These are phyloP conservation scores for Chelonus insularis DNA, from an alignment of 1,140 invertebrate genomes.

Conservation along the genomic window DNA sequence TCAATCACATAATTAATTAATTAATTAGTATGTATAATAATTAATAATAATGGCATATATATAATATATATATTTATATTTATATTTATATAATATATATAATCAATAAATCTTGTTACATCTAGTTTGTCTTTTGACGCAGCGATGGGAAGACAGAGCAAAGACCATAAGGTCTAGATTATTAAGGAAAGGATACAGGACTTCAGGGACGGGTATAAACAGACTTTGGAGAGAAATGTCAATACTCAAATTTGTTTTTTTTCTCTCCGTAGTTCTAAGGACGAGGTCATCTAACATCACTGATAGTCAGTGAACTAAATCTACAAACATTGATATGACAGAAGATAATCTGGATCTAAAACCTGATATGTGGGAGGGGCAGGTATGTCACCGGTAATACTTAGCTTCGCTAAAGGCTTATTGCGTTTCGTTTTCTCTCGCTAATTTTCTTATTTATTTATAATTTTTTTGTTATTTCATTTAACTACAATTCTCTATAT, in stretches of 20 bases:
- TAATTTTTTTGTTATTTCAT: no score
- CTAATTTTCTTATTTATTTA: constrained; percentile 19
- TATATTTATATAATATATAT: constrained; percentile 33
- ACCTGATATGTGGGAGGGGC: constrained; percentile 54
- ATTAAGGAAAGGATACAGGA: constrained; percentile 21
- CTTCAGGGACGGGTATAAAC: not conserved
- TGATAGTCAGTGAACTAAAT: constrained; percentile 27
- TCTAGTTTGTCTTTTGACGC: constrained; percentile 59
- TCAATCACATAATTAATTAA: constrained; percentile 4
- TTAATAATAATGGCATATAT: not conserved
- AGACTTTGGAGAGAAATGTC: not conserved
- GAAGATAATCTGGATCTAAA: constrained; percentile 48
- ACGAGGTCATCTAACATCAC: not conserved
- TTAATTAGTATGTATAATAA: constrained; percentile 15
- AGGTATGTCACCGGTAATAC: constrained; percentile 55
- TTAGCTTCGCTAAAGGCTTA: constrained; percentile 47
- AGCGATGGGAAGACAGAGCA: constrained; percentile 61
- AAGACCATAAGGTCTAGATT: constrained; percentile 53
- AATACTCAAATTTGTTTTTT: not conserved
- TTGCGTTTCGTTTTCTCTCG: constrained; percentile 45
- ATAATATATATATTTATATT: not conserved
- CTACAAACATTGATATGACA: constrained; percentile 59
- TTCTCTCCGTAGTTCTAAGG: not conserved
- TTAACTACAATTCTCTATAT: no score
- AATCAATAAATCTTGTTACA: constrained; percentile 57